Conservation (phyloP, 2,797 vertebrate genomes). For the Sparidentex hasta region DNA sequence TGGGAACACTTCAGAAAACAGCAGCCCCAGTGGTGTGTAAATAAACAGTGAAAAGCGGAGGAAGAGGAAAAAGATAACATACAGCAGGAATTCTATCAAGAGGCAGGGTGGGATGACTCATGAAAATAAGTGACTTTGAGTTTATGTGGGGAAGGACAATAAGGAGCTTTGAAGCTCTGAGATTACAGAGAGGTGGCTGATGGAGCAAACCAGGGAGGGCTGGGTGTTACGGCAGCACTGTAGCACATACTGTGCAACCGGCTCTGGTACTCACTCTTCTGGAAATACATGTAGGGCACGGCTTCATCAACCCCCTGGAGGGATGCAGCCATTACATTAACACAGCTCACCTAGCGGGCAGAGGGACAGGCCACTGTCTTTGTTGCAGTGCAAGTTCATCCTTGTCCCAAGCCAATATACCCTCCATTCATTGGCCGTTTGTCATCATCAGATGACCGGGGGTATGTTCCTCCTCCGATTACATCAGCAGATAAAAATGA, state of each 20-base stretch:
- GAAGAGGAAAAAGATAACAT: constrained; percentile 79
- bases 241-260: constrained; percentile 61
- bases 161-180: constrained; percentile 80
- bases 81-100: constrained; percentile 78
- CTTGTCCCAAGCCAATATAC: constrained; percentile 57
- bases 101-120: constrained; percentile 81
- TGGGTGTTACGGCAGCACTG: constrained; percentile 58
- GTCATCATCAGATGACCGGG: constrained; percentile 50
- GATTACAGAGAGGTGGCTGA: constrained; percentile 79
- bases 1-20: constrained; percentile 84
- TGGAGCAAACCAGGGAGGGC: constrained; percentile 69
- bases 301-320: constrained; percentile 77
- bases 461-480: constrained; percentile 41
- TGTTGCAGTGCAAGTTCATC: constrained; percentile 69
- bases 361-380: constrained; percentile 65
- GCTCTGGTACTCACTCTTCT: constrained; percentile 73
- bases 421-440: constrained; percentile 50
- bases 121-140: constrained; percentile 83
- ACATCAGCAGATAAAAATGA: constrained; percentile 42
- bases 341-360: constrained; percentile 77
- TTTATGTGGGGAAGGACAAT: constrained; percentile 82
- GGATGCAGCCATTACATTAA: constrained; percentile 76
- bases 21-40: constrained; percentile 80
- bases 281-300: constrained; percentile 78
- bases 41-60: constrained; percentile 76